Evolutionary conservation across 2,888 invertebrate species (phyloP), one percentile per base, ranked within the genome.

Genomic region (Pristionchus mayeri): DNA sequence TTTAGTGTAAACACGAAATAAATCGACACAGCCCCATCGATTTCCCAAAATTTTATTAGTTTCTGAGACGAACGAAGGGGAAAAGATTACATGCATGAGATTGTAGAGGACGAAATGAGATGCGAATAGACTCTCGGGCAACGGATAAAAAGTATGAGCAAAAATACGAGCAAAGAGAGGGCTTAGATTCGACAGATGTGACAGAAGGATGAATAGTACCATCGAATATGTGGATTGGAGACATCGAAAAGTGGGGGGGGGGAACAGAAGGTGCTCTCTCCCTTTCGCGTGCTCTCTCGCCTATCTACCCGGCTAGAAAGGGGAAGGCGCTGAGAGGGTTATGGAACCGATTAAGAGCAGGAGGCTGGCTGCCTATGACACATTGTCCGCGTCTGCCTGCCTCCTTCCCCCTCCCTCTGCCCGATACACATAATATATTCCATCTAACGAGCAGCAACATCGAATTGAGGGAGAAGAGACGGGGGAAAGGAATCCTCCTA

Each of bases 341-440:
- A n/a, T n/a, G n/a, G n/a, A n/a, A n/a, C n/a, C 67, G 67, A 67
- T 67, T 67, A 67, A 67, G 37, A 67, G 67, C 67, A 67, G 67
- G 67, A 67, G 67, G 71, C 40, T 37, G 40, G 37, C 71, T 7
- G 71, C 40, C 40, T 71, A 71, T 71, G 71, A 71, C 71, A 71
- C 71, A 71, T 71, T 24, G 71, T 40, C n/a, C 24, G 40, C n/a
- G n/a, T n/a, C n/a, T n/a, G n/a, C n/a, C n/a, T n/a, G n/a, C n/a
- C n/a, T 71, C 40, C 40, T 40, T n/a, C 71, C n/a, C 40, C 7
- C 40, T 44, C 40, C 63, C 63, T 63, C 63, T 34, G 4, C 21
- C 34, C 37, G 63, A 63, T 63, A 71, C 71, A 71, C 40, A 71
- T 71, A 71, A 71, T 71, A 71, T 71, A 71, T 71, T 71, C 71